These are phyloP conservation scores for Troides helena DNA, from an alignment of 2,888 invertebrate species.

Conservation along the genomic window DNA sequence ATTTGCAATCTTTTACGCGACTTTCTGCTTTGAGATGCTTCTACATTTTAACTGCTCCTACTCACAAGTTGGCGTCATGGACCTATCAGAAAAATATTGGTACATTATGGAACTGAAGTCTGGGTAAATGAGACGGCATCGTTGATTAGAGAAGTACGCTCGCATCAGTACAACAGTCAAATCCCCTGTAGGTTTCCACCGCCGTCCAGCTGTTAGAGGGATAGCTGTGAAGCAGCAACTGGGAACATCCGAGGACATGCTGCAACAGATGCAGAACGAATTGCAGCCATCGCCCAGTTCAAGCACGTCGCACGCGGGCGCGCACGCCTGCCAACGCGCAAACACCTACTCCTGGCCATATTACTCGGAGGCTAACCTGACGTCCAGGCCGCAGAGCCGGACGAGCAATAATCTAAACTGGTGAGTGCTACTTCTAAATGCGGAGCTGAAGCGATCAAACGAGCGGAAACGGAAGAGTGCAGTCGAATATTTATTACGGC, in stretches of 20 bases:
- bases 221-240: constrained; percentile 89
- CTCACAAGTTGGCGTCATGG: too few species aligned
- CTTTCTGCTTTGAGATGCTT: too few species aligned
- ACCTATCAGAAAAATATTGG: too few species aligned
- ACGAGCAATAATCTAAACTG: constrained; percentile 65
- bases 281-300: constrained; percentile 65
- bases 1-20: too few species aligned
- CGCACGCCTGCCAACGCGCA: constrained; percentile 64
- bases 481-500: too few species aligned
- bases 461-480: too few species aligned
- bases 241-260: constrained; percentile 89
- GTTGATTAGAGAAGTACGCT: too few species aligned
- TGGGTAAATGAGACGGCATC: too few species aligned
- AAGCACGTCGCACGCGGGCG: constrained; percentile 47
- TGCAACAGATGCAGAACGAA: constrained; percentile 90
- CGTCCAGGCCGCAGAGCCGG: constrained; percentile 67
- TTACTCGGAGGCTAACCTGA: constrained; percentile 81
- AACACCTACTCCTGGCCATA: constrained; percentile 83
- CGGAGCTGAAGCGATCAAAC: too few species aligned
- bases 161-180: too few species aligned
- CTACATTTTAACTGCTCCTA: too few species aligned
- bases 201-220: constrained; percentile 92
- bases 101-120: too few species aligned
- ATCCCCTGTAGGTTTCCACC: constrained; percentile 81
- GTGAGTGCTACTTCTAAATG: constrained; percentile 36